Percentiles rank a stretch among this genome's conserved stretches.
phyloP scores from a whole-genome alignment of 2,888 invertebrate genomes.

The Brachypterus glaber region DNA sequence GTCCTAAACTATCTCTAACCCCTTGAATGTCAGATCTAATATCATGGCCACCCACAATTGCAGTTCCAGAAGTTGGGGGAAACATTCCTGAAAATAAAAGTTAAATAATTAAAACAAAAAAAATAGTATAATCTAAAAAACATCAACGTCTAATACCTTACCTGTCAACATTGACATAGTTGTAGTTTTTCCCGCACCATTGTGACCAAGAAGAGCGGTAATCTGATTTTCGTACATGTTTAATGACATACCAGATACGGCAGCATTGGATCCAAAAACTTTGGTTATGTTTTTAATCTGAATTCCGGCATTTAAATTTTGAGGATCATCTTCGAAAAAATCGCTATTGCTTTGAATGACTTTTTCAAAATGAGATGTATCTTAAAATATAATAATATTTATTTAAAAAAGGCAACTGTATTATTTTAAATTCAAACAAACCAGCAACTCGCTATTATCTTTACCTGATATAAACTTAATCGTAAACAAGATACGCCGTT shows the following conservation, averaged over 20 bases:
- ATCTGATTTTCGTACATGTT: slow-evolving; percentile 78
- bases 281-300: slow-evolving; percentile 48
- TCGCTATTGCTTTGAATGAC: slow-evolving; percentile 19
- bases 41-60: slow-evolving; percentile 56
- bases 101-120: too few species aligned
- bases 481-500: too few species aligned
- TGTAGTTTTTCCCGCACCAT: slow-evolving; percentile 83
- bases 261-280: slow-evolving; percentile 44
- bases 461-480: too few species aligned
- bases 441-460: too few species aligned
- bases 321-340: slow-evolving; percentile 40
- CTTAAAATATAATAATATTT: too few species aligned
- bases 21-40: slow-evolving; percentile 48
- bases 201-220: slow-evolving; percentile 65
- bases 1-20: slow-evolving; percentile 57
- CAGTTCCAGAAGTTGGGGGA: slow-evolving; percentile 53
- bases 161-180: slow-evolving; percentile 82
- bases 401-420: too few species aligned
- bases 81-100: slow-evolving; percentile 50
- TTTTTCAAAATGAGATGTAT: too few species aligned
- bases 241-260: slow-evolving; percentile 54
- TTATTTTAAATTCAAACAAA: too few species aligned
- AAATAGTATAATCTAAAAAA: too few species aligned
- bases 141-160: too few species aligned
- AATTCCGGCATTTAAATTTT: slow-evolving; percentile 38